A percentile compares a stretch with the other conserved stretches of the same genome.
Evolutionary conservation across 2,888 invertebrate genomes (phyloP).

Genomic region (Acutogordius australiensis): DNA sequence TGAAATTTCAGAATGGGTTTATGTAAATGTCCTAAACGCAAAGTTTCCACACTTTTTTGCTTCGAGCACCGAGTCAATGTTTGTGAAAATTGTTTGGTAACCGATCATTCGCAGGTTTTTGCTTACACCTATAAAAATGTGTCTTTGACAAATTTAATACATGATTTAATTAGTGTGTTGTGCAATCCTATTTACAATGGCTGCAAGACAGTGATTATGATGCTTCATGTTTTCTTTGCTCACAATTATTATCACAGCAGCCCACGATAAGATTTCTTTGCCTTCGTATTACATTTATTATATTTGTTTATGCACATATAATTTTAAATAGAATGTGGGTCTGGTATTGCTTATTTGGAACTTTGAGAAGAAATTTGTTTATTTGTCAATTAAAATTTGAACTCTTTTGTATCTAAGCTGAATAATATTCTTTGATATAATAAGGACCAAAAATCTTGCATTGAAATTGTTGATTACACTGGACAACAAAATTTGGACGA

Average conservation of each 20-base stretch:
- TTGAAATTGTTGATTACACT: too few relatives aligned
- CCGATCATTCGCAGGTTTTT: constrained; percentile 65
- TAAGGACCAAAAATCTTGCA: too few relatives aligned
- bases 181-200: constrained; percentile 91
- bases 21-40: constrained; percentile 85
- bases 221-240: constrained; percentile 64
- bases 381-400: too few relatives aligned
- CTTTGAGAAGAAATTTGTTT: too few relatives aligned
- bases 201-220: constrained; percentile 87
- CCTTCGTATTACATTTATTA: not conserved
- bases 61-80: constrained; percentile 96
- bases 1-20: too few relatives aligned
- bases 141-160: not conserved
- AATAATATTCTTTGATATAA: too few relatives aligned
- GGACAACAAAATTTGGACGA: too few relatives aligned
- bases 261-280: constrained; percentile 37
- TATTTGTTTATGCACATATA: too few relatives aligned
- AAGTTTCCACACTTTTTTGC: constrained; percentile 91
- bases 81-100: constrained; percentile 88
- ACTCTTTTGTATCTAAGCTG: too few relatives aligned
- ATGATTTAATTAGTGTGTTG: constrained; percentile 45
- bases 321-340: too few relatives aligned
- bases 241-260: constrained; percentile 42
- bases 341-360: too few relatives aligned
- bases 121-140: constrained; percentile 8